Evolutionary conservation across 1,140 invertebrate genomes (phyloP).

Genomic region (Atta colombica): DNA sequence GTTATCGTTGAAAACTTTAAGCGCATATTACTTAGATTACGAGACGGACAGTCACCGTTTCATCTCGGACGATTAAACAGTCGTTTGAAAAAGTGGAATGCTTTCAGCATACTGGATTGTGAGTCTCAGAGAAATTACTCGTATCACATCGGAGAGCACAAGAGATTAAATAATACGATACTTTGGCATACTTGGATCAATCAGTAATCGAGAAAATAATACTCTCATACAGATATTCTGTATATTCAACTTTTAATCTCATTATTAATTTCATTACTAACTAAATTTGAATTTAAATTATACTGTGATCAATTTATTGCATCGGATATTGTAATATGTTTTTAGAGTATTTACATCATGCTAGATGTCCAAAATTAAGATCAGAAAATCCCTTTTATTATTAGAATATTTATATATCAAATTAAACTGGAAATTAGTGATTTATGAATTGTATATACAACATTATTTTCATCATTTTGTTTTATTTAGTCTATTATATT

Average conservation of each 20-base stretch:
- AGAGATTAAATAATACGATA: constrained; percentile 24
- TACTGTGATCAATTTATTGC: too few relatives aligned
- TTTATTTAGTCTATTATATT: too few relatives aligned
- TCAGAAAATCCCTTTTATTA: too few relatives aligned
- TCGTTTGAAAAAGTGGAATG: constrained; percentile 45
- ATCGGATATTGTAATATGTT: too few relatives aligned
- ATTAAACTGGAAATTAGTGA: too few relatives aligned
- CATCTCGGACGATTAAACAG: constrained; percentile 48
- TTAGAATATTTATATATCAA: too few relatives aligned
- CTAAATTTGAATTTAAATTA: neutral
- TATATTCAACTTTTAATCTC: neutral
- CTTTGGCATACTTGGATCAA: neutral
- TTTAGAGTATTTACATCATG: too few relatives aligned
- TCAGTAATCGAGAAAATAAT: neutral
- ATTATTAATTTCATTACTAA: neutral
- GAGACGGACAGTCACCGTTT: constrained; percentile 44
- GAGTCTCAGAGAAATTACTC: constrained; percentile 17
- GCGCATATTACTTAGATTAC: constrained; percentile 16
- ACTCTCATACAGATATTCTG: neutral
- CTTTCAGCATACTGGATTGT: constrained; percentile 24
- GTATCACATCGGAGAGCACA: constrained; percentile 8
- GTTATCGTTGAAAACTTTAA: constrained; percentile 47
- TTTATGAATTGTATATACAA: too few relatives aligned
- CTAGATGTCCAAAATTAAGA: too few relatives aligned
- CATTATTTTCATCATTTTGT: too few relatives aligned